Conservation (phyloP, 2,113 vertebrate species). For the Corynorhinus townsendii region DNA sequence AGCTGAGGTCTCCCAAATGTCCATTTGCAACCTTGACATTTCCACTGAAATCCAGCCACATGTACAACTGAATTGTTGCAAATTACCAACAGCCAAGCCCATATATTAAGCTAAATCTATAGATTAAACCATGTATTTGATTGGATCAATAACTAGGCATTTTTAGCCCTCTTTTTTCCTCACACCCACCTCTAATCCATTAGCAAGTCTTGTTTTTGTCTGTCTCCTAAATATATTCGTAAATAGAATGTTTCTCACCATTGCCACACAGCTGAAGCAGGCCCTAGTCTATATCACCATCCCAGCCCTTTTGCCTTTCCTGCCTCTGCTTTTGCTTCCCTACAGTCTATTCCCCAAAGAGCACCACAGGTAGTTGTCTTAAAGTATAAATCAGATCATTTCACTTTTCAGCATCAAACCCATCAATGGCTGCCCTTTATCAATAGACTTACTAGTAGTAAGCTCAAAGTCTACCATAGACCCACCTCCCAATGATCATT, state of each 20-base stretch:
- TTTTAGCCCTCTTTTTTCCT: not conserved
- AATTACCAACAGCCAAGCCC: not conserved
- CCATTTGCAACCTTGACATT: not conserved
- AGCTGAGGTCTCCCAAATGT: slow-evolving; percentile 13
- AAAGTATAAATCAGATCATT: not conserved
- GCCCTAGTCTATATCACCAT: not conserved
- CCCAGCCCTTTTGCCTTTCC: not conserved
- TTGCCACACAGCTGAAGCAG: not conserved
- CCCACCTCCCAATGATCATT: not conserved
- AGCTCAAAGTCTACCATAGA: not conserved
- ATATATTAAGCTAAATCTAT: not conserved
- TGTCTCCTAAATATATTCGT: not conserved
- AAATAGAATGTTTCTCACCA: not conserved
- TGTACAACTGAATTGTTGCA: not conserved
- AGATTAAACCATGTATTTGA: not conserved
- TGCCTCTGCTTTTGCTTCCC: not conserved
- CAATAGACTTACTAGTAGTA: not conserved
- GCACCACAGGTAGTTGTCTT: not conserved
- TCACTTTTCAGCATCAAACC: not conserved
- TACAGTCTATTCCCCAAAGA: not conserved
- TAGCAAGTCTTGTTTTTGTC: not conserved
- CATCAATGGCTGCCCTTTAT: not conserved
- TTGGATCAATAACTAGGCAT: not conserved
- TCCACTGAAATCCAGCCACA: not conserved
- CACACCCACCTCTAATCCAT: not conserved